phyloP scores from a whole-genome alignment of 2,113 vertebrate genomes.

The Cheilinus undulatus region DNA sequence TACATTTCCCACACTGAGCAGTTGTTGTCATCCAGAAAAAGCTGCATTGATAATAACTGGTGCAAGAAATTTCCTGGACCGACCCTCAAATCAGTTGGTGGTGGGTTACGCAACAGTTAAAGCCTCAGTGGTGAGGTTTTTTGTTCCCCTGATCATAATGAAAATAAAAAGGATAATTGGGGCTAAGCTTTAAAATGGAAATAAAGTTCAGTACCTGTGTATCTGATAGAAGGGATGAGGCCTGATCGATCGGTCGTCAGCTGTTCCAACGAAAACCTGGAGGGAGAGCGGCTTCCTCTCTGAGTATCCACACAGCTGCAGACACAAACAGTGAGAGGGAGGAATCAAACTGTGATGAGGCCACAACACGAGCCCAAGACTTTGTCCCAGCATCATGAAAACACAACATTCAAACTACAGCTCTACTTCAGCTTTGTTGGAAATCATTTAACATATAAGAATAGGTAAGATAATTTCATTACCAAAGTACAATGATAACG shows the following conservation, averaged over 20 bases:
- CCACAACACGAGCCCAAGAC: not conserved
- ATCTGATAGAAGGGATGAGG: slow-evolving; percentile 96
- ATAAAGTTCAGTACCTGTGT: slow-evolving; percentile 80
- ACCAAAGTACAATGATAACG: too few species aligned
- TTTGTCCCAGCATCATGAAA: slow-evolving; percentile 2
- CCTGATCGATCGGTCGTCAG: slow-evolving; percentile 90
- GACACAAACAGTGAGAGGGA: slow-evolving; percentile 24
- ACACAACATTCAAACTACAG: not conserved
- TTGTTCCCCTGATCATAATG: too few species aligned
- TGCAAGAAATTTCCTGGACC: slow-evolving; percentile 25
- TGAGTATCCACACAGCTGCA: slow-evolving; percentile 88
- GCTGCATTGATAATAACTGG: slow-evolving; percentile 11
- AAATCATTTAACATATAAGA: not conserved
- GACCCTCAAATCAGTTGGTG: slow-evolving; percentile 34
- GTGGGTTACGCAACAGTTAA: slow-evolving; percentile 38
- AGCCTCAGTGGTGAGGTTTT: slow-evolving; percentile 3
- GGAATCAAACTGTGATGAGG: slow-evolving; percentile 44
- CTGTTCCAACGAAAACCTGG: slow-evolving; percentile 94
- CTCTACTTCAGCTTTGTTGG: not conserved
- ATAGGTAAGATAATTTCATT: not conserved
- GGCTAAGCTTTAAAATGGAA: not conserved
- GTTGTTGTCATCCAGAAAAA: not conserved
- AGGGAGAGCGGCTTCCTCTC: slow-evolving; percentile 91
- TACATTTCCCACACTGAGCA: not conserved
- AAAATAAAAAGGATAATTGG: not conserved